Evolutionary conservation across 2,113 vertebrate species (phyloP).

Genomic region (Vulpes vulpes): DNA sequence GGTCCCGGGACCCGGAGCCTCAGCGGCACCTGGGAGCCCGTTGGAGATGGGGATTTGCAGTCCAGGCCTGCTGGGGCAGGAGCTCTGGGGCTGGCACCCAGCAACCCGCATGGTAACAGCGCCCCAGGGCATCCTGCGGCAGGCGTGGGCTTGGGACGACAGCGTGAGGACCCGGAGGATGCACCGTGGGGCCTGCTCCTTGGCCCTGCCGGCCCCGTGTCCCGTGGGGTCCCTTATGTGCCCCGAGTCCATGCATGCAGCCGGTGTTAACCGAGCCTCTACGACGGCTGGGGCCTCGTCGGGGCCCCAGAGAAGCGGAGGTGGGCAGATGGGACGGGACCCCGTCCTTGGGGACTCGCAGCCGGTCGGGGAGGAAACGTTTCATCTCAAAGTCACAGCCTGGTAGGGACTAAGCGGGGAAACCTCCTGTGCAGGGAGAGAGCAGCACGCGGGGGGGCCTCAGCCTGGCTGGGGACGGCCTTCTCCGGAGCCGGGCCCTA

Average conservation of each 20-base stretch:
- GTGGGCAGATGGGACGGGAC: not conserved
- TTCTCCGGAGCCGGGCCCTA: not conserved
- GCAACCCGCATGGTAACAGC: not conserved
- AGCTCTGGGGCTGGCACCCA: not conserved
- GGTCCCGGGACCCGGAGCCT: not conserved
- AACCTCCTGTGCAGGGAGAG: not conserved
- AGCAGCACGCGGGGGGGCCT: not conserved
- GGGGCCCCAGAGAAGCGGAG: not conserved
- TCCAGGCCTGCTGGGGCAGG: not conserved
- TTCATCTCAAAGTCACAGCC: not conserved
- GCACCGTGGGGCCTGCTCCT: rapidly evolving
- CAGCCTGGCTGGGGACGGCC: not conserved
- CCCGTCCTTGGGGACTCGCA: not conserved
- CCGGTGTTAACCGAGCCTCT: not conserved
- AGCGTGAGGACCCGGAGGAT: not conserved
- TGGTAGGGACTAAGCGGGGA: not conserved
- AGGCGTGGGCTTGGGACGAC: not conserved
- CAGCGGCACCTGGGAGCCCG: not conserved
- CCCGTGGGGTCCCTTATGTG: not conserved
- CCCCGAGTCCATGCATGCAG: not conserved
- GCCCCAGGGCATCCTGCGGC: not conserved
- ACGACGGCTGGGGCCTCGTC: not conserved
- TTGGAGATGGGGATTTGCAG: not conserved
- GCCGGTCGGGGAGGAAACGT: not conserved
- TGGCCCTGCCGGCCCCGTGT: not conserved